These are phyloP conservation scores for Saccopteryx leptura DNA, from an alignment of 2,113 vertebrate species.

Conservation along the genomic window DNA sequence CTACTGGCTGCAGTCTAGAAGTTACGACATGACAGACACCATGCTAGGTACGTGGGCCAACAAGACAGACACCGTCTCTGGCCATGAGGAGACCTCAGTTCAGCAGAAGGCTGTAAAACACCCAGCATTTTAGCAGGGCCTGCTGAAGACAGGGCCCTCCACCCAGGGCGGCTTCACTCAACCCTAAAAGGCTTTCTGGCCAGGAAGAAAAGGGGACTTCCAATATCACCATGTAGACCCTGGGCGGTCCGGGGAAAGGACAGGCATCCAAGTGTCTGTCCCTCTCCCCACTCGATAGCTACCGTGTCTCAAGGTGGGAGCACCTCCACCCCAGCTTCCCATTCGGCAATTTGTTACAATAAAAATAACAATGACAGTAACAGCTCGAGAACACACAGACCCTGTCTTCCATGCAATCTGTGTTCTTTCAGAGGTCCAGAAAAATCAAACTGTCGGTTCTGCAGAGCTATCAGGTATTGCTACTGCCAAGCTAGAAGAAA, in stretches of 20 bases:
- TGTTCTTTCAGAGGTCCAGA: constrained; percentile 39
- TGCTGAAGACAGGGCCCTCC: background rate
- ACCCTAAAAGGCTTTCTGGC: background rate
- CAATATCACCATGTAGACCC: background rate
- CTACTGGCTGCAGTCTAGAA: background rate
- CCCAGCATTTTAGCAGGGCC: background rate
- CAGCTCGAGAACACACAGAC: background rate
- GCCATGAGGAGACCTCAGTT: background rate
- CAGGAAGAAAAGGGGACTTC: background rate
- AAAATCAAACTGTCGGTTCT: background rate
- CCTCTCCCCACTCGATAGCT: background rate
- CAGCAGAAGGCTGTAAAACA: background rate
- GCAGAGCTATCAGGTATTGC: constrained; percentile 1
- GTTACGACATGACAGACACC: background rate
- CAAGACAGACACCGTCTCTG: background rate
- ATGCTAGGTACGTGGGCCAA: background rate
- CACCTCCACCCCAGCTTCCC: background rate
- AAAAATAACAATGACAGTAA: constrained; percentile 23
- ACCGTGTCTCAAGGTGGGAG: background rate
- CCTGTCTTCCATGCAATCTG: background rate
- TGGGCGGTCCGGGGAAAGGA: no score
- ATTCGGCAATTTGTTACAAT: constrained; percentile 55
- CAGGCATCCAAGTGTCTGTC: background rate
- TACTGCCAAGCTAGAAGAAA: background rate
- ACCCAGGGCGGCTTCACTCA: background rate